Evolutionary conservation across 2,113 vertebrate species (phyloP).

Genomic region (Nycticorax nycticorax): DNA sequence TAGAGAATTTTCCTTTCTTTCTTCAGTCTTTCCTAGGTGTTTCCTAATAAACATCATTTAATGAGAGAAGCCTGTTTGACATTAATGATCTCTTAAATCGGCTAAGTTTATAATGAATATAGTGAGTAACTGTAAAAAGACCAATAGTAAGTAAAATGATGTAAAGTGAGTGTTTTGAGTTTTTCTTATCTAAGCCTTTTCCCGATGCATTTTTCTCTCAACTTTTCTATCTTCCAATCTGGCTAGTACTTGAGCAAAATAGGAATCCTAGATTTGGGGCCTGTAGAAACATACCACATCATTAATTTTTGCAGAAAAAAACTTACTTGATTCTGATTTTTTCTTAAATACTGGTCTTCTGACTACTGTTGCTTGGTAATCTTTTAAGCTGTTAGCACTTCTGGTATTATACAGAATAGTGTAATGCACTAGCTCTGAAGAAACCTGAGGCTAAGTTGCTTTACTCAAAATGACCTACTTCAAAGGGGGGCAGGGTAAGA

Average conservation of each 20-base stretch:
- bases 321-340: background rate
- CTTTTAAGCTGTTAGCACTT: background rate
- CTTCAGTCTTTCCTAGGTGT: background rate
- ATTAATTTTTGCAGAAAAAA: background rate
- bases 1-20: background rate
- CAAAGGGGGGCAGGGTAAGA: background rate
- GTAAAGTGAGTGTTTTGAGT: background rate
- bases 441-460: background rate
- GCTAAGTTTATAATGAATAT: background rate
- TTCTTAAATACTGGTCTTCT: background rate
- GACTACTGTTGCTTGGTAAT: background rate
- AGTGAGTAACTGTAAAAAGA: background rate
- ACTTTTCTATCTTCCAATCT: background rate
- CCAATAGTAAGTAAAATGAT: background rate
- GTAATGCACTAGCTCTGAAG: background rate
- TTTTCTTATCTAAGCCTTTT: background rate
- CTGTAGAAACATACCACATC: background rate
- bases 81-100: background rate
- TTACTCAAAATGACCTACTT: background rate
- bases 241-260: background rate
- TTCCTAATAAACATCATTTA: background rate
- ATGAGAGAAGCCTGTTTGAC: background rate
- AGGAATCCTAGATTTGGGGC: background rate
- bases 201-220: background rate
- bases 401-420: background rate